These are phyloP conservation scores for Tylochromis polylepis DNA, from an alignment of 2,113 vertebrate genomes.

Conservation along the genomic window DNA sequence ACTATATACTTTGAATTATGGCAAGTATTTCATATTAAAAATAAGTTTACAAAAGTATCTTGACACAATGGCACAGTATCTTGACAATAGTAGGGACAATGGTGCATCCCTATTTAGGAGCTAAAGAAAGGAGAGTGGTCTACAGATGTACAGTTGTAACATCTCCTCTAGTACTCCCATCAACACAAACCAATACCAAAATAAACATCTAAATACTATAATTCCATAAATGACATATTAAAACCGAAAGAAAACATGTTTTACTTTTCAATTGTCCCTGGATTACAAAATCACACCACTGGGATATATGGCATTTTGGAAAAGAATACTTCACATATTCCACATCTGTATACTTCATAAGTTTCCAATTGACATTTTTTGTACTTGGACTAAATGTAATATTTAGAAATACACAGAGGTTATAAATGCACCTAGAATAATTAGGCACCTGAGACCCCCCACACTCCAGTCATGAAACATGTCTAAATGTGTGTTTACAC, in stretches of 20 bases:
- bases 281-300: constrained; percentile 12
- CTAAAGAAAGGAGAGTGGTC: constrained; percentile 17
- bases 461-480: constrained; percentile 56
- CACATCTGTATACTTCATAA: constrained; percentile 14
- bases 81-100: background rate
- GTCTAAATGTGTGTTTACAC: constrained; percentile 22
- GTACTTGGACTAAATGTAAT: constrained; percentile 40
- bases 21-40: background rate
- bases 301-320: constrained; percentile 33
- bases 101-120: constrained; percentile 30
- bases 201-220: constrained; percentile 8
- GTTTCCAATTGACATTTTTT: constrained; percentile 24
- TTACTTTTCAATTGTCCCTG: constrained; percentile 1
- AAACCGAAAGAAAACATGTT: constrained; percentile 3
- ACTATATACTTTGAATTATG: background rate
- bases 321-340: constrained; percentile 18
- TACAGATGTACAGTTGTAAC: constrained; percentile 15
- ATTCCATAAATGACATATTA: constrained; percentile 16
- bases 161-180: background rate
- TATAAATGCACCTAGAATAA: constrained; percentile 64
- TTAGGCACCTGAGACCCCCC: constrained; percentile 69
- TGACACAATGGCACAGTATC: background rate
- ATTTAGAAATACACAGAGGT: constrained; percentile 61
- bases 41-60: background rate
- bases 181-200: constrained; percentile 6